Percentiles rank a stretch among this genome's conserved stretches.
phyloP scores from a whole-genome alignment of 30 jellyfish, hydroid and myxozoan genomes.

The Aurelia aurita region DNA sequence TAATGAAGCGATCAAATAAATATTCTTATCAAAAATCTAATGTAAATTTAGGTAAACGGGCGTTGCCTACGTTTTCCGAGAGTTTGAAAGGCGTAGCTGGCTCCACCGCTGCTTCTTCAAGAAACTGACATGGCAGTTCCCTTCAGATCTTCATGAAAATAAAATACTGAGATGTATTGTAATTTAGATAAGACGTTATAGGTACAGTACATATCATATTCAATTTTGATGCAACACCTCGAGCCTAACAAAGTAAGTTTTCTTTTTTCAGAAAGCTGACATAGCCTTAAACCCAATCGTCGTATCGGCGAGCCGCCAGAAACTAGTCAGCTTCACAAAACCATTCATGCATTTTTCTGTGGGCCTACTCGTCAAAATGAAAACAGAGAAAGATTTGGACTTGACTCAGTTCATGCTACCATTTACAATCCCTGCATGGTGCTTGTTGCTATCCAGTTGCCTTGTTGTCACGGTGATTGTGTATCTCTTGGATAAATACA shows the following conservation, averaged over 20 bases:
- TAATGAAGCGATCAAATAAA: too few relatives aligned
- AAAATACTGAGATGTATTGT: too few relatives aligned
- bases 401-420: slow-evolving; percentile 62
- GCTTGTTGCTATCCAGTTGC: slow-evolving; percentile 50
- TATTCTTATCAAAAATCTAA: too few relatives aligned
- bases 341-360: slow-evolving; percentile 75
- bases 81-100: too few relatives aligned
- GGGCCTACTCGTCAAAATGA: slow-evolving; percentile 49
- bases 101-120: too few relatives aligned
- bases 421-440: slow-evolving; percentile 67
- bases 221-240: too few relatives aligned
- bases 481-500: slow-evolving; percentile 34
- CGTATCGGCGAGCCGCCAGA: slow-evolving; percentile 63
- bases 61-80: too few relatives aligned
- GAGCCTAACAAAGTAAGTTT: neutral
- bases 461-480: slow-evolving; percentile 53
- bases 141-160: too few relatives aligned
- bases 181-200: too few relatives aligned
- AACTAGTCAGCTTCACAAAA: slow-evolving; percentile 42
- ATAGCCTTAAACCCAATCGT: slow-evolving; percentile 46
- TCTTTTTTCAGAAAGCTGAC: slow-evolving; percentile 44
- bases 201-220: too few relatives aligned
- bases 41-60: too few relatives aligned
- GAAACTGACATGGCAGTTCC: too few relatives aligned
- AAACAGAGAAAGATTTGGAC: slow-evolving; percentile 42